Evolutionary conservation across 1,140 invertebrate genomes (phyloP), one percentile per base, ranked within the genome.

Genomic region (Trichonephila clavipes): DNA sequence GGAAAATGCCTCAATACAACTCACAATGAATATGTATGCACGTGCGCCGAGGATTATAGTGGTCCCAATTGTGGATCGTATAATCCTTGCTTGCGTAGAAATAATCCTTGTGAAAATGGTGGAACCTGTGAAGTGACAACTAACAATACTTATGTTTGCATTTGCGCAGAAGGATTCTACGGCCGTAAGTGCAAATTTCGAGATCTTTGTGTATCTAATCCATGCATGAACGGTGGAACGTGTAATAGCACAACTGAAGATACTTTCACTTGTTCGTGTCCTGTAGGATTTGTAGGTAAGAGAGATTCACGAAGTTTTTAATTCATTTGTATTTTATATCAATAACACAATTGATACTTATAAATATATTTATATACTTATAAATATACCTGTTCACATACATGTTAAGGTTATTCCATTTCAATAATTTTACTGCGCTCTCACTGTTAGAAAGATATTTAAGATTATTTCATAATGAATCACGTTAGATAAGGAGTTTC

Each of bases 181-280:
- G 94, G 94, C 0, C 61, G 82, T 95, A 96, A 98, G 10, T 99
- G 98, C 95, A 98, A 98, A 94, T 96, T 97, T 0, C 98, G 99
- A n/a, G 98, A 99, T 95, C 98, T 99, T 95, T 99, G 99, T 95
- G 97, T 97, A 77, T 98, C 98, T 0, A 98, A 98, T 95, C 98
- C 98, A 0, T 99, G 98, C 95, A 98, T 98, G 95, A 98, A 99
- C 94, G 98, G 98, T 0, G 98, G 98, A 2, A 97, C 97, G 1
- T 99, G 98, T 95, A 97, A 97, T 44, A 98, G 98, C 95, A 96
- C 97, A 40, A 61, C 86, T 14, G 96, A 98, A 18, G 81, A 7
- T 0, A n/a, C 66, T 0, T 99, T 98, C 95, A 97, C 97, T 19
- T 99, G 99, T 95, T 97, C 97, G 86, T 99, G 99, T 95, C 96